phyloP scores from a whole-genome alignment of 2,797 vertebrate species.

The Sebastes hubbsi region DNA sequence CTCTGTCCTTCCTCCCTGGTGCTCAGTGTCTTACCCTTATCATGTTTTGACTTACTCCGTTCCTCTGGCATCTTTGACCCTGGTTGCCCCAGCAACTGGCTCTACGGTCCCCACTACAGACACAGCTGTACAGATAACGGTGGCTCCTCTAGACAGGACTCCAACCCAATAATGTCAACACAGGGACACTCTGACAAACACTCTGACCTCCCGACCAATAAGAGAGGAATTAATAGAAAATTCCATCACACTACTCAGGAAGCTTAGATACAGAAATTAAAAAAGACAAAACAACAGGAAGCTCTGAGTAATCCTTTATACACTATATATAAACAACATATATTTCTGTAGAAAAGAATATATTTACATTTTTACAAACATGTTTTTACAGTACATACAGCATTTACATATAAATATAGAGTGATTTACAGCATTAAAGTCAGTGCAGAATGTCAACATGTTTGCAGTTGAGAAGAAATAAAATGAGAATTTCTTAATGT shows the following conservation, averaged over 20 bases:
- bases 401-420: slow-evolving; percentile 71
- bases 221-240: too few relatives aligned
- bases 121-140: too few relatives aligned
- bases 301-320: slow-evolving; percentile 12
- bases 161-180: too few relatives aligned
- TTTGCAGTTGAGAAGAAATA: background rate
- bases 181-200: too few relatives aligned
- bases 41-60: too few relatives aligned
- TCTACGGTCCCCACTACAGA: too few relatives aligned
- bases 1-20: too few relatives aligned
- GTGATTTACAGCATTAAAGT: slow-evolving; percentile 1
- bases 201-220: too few relatives aligned
- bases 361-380: slow-evolving; percentile 50
- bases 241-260: background rate
- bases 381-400: slow-evolving; percentile 55
- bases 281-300: background rate
- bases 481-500: background rate
- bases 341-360: slow-evolving; percentile 51
- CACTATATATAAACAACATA: background rate
- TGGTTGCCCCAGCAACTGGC: too few relatives aligned
- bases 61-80: too few relatives aligned
- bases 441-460: background rate
- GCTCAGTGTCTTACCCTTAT: too few relatives aligned
- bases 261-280: background rate
- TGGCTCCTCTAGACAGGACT: too few relatives aligned